phyloP scores from a whole-genome alignment of 2,113 vertebrate species.

The Sebastes schlegelii region DNA sequence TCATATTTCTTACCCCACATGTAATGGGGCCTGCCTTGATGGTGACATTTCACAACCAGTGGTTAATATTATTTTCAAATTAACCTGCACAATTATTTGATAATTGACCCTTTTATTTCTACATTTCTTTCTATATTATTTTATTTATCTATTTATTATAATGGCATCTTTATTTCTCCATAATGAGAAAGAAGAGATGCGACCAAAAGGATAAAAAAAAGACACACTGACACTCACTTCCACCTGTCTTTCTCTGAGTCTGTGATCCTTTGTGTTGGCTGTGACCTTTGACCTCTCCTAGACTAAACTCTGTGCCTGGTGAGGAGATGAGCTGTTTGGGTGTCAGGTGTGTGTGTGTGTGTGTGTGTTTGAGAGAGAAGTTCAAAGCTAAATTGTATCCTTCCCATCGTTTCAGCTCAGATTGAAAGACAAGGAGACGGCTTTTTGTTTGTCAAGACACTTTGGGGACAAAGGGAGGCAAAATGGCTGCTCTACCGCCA shows the following conservation, averaged over 20 bases:
- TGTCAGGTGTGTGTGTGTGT: conserved; percentile 39
- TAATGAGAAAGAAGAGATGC: neutral
- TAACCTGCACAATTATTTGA: too few relatives aligned
- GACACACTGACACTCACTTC: conserved; percentile 32
- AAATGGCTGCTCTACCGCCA: conserved; percentile 10
- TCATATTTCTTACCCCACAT: too few relatives aligned
- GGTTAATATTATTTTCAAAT: too few relatives aligned
- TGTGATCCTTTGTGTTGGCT: conserved; percentile 38
- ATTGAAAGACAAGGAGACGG: conserved; percentile 21
- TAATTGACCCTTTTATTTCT: too few relatives aligned
- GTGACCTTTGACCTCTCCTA: conserved; percentile 60
- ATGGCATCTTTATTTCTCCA: too few relatives aligned
- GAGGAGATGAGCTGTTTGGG: neutral
- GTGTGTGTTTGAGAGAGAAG: conserved; percentile 5
- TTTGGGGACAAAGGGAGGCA: conserved; percentile 10
- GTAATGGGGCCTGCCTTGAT: too few relatives aligned
- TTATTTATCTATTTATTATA: too few relatives aligned
- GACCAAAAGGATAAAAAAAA: neutral
- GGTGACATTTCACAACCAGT: too few relatives aligned
- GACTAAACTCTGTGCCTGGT: conserved; percentile 32
- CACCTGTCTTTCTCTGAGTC: neutral
- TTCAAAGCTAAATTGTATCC: conserved; percentile 10
- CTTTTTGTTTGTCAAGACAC: neutral
- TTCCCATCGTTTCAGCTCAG: neutral
- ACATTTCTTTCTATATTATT: too few relatives aligned